Base-by-base conservation (phyloP, 1,140 invertebrate species). In the Galleria mellonella region DNA sequence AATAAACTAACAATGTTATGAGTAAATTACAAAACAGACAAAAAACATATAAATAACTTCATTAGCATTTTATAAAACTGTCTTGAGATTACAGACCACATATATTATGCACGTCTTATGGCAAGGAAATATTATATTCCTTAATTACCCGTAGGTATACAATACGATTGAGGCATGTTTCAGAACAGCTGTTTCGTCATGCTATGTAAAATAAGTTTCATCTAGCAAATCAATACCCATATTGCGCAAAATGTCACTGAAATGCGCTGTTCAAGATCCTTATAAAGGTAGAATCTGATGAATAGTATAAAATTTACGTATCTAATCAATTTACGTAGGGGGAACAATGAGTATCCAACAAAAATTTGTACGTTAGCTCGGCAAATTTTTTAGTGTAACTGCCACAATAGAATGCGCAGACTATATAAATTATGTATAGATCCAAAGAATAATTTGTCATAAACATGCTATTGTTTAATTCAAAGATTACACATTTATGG, bases 221-320 rank as follows among this genome's bases (percentile, higher is more conserved):
- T 66, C 65, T 62, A 57, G 50, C 60, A 78, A 84, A 84, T 84
- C 81, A 82, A 84, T 84, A 84, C 72, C 65, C 63, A 74, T 72
- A 83, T 72, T 84, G 78, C 81, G 81, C 81, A 83, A 84, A 81
- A 83, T 81, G 74, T 73, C 70, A 74, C 62, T 63, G 60, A 84
- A 79, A 66, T 79, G 74, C 72, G 81, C 74, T 77, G 72, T 59
- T 58, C 59, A 62, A 69, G 57, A 62, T 51, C 44, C 64, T 59
- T 49, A 48, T 48, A 39, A 48, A 59, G 48, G 41, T 62, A 50
- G 28, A 52, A 61, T 47, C 32, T 40, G 57, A 53, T 51, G 47
- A 66, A 62, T 51, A 40, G 30, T 11, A 37, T 46, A 54, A 55
- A 64, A 73, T 70, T 62, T 62, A 51, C 58, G 72, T 61, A 51